These are phyloP conservation scores for Drosophila algonquin DNA, from an alignment of 2,888 invertebrate species.

Conservation along the genomic window DNA sequence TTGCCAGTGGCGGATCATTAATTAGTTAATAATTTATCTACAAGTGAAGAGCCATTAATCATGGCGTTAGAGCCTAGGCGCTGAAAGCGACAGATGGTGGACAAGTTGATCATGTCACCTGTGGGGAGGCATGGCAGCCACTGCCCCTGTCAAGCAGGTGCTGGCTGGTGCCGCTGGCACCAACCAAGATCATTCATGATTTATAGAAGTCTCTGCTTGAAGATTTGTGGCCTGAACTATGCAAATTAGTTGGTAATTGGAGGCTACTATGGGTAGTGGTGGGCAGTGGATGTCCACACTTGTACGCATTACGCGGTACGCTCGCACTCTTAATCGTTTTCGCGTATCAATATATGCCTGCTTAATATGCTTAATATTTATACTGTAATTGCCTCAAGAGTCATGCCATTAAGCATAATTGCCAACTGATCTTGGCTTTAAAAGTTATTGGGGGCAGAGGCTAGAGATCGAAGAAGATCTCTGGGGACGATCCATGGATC, in stretches of 20 bases:
- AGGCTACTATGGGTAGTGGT: slow-evolving; percentile 8
- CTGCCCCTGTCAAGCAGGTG: slow-evolving; percentile 23
- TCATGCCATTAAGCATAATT: slow-evolving; percentile 25
- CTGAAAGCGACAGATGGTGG: slow-evolving; percentile 31
- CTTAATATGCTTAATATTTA: slow-evolving; percentile 8
- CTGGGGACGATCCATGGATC: background rate
- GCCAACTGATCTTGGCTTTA: slow-evolving; percentile 21
- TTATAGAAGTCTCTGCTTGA: slow-evolving; percentile 28
- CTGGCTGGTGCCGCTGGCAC: background rate
- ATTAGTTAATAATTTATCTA: slow-evolving; percentile 2
- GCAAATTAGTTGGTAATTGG: slow-evolving; percentile 35
- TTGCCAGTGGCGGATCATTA: slow-evolving; percentile 22
- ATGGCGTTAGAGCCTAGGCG: slow-evolving; percentile 11
- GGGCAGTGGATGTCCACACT: slow-evolving; percentile 23
- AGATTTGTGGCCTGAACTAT: slow-evolving; percentile 25
- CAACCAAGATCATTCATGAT: slow-evolving; percentile 14
- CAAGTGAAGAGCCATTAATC: slow-evolving; percentile 19
- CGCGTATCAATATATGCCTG: background rate
- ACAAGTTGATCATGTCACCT: slow-evolving; percentile 22
- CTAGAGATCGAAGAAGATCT: background rate
- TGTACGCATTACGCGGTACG: background rate
- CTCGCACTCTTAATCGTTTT: background rate
- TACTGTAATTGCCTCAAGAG: slow-evolving; percentile 11
- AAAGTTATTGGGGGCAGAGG: slow-evolving; percentile 18
- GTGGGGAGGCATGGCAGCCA: background rate